phyloP scores from a whole-genome alignment of 2,113 vertebrate species.

The Drymodes brunneopygia region DNA sequence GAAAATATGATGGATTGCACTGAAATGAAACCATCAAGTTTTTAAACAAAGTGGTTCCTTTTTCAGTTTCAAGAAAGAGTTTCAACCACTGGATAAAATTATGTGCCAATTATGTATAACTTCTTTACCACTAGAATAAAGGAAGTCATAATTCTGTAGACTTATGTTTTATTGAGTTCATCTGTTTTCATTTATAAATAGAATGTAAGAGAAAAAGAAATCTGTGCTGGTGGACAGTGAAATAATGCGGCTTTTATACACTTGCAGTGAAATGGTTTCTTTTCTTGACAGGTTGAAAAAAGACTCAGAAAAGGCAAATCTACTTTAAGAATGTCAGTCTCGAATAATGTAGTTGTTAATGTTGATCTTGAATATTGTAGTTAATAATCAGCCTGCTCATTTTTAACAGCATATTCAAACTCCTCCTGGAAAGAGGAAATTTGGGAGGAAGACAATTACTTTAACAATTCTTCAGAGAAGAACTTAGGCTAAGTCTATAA shows the following conservation, averaged over 20 bases:
- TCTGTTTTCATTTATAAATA: conserved; percentile 76
- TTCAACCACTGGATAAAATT: conserved; percentile 67
- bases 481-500: background rate
- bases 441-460: background rate
- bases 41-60: conserved; percentile 68
- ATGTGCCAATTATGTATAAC: conserved; percentile 71
- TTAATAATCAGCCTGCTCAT: background rate
- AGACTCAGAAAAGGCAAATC: background rate
- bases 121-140: conserved; percentile 67
- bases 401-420: background rate
- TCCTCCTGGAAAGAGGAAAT: background rate
- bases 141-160: conserved; percentile 68
- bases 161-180: conserved; percentile 68
- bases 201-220: conserved; percentile 41
- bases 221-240: conserved; percentile 45
- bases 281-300: background rate
- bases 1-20: conserved; percentile 39
- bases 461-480: conserved; percentile 1
- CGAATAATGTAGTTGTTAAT: background rate
- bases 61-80: conserved; percentile 37
- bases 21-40: conserved; percentile 56
- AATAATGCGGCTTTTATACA: conserved; percentile 46
- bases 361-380: background rate
- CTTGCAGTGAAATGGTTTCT: background rate
- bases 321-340: background rate